These are phyloP conservation scores for Bombus vancouverensis DNA, from an alignment of 1,140 invertebrate species.

Conservation along the genomic window DNA sequence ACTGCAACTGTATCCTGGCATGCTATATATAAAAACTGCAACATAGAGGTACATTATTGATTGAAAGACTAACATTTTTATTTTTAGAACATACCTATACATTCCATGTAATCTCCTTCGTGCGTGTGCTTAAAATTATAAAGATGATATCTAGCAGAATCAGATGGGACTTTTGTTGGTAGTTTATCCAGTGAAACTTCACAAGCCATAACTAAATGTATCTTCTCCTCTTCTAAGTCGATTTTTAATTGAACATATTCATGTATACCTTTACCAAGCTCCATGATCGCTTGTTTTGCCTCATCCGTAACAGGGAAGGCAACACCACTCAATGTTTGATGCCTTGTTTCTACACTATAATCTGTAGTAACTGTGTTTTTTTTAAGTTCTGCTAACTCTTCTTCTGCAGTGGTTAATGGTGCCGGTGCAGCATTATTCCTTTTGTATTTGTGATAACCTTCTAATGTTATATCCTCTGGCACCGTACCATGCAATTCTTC, in stretches of 20 bases:
- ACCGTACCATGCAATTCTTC: slow-evolving; percentile 95
- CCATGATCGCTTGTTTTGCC: slow-evolving; percentile 89
- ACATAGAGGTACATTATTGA: slow-evolving; percentile 65
- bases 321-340: slow-evolving; percentile 95
- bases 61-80: background rate
- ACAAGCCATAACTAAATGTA: slow-evolving; percentile 87
- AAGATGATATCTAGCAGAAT: slow-evolving; percentile 95
- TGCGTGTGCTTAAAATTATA: slow-evolving; percentile 95
- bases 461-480: slow-evolving; percentile 91
- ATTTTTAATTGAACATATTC: slow-evolving; percentile 92
- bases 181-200: slow-evolving; percentile 85
- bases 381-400: slow-evolving; percentile 92
- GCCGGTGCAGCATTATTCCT: slow-evolving; percentile 90
- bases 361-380: slow-evolving; percentile 90
- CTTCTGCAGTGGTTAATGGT: slow-evolving; percentile 94
- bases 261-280: slow-evolving; percentile 86
- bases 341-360: slow-evolving; percentile 92
- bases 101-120: slow-evolving; percentile 94
- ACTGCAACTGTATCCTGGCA: slow-evolving; percentile 96
- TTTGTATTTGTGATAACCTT: slow-evolving; percentile 92
- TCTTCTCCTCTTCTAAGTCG: slow-evolving; percentile 90
- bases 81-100: slow-evolving; percentile 84
- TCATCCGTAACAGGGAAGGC: slow-evolving; percentile 95
- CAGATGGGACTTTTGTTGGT: slow-evolving; percentile 89
- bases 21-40: slow-evolving; percentile 98